Percentiles rank a stretch among this genome's conserved stretches.
These are phyloP conservation scores for Athetis lepigone DNA, from an alignment of 2,888 invertebrate genomes.

Conservation along the genomic window DNA sequence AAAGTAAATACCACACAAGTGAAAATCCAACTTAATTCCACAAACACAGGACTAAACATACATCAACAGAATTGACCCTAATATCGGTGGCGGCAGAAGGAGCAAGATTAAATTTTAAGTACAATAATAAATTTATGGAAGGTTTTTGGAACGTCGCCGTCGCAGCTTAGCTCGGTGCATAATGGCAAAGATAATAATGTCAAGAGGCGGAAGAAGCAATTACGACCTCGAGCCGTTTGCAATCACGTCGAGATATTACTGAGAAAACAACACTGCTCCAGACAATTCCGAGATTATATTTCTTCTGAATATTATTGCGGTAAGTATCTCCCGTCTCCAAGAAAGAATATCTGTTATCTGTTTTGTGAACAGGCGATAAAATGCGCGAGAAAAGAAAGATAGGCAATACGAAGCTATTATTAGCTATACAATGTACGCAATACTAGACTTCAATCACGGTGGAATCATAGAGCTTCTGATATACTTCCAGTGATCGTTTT, in stretches of 20 bases:
- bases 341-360: conserved; percentile 59
- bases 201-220: conserved; percentile 88
- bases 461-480: conserved; percentile 28
- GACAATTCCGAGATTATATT: conserved; percentile 76
- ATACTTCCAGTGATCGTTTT: conserved; percentile 15
- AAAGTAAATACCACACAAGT: neutral
- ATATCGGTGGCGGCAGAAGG: conserved; percentile 38
- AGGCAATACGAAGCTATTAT: conserved; percentile 48
- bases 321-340: conserved; percentile 65
- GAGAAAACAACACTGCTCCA: conserved; percentile 74
- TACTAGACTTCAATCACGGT: conserved; percentile 52
- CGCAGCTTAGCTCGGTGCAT: conserved; percentile 80
- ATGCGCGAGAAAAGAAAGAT: conserved; percentile 32
- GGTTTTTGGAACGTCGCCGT: conserved; percentile 67
- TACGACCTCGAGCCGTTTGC: conserved; percentile 80
- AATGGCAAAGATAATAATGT: conserved; percentile 87
- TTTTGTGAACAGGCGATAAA: conserved; percentile 59
- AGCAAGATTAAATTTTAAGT: conserved; percentile 57
- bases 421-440: conserved; percentile 47
- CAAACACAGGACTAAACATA: conserved; percentile 34
- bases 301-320: conserved; percentile 74
- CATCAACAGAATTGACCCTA: conserved; percentile 46
- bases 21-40: conserved; percentile 10
- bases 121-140: conserved; percentile 73
- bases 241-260: conserved; percentile 79